Conservation (phyloP, 2,113 vertebrate species). For the Silurus meridionalis region DNA sequence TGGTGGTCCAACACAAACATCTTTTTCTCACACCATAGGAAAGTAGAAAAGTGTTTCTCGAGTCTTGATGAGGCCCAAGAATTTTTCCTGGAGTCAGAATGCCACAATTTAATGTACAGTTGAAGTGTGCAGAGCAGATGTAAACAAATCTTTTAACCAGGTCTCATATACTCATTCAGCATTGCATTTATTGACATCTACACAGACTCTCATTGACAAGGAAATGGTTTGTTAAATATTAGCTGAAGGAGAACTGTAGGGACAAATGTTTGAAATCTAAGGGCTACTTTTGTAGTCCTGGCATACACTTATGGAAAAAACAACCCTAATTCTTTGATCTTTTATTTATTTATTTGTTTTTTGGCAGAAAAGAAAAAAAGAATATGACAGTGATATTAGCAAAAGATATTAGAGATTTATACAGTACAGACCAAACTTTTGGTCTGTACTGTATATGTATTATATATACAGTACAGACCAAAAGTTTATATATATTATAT, state of each 20-base stretch:
- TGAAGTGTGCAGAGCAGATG: slow-evolving; percentile 15
- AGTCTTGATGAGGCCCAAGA: slow-evolving; percentile 1
- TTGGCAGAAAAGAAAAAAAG: too few relatives aligned
- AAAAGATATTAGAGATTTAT: slow-evolving; percentile 29
- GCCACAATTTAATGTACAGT: slow-evolving; percentile 20
- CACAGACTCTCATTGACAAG: neutral
- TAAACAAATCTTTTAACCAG: neutral
- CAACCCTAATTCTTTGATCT: slow-evolving; percentile 17
- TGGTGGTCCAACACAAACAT: slow-evolving; percentile 57
- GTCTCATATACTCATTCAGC: neutral
- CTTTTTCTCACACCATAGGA: slow-evolving; percentile 36
- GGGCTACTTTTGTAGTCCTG: slow-evolving; percentile 56
- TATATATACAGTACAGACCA: too few relatives aligned
- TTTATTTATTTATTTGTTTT: slow-evolving; percentile 56
- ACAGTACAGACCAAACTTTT: too few relatives aligned
- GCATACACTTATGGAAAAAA: slow-evolving; percentile 64
- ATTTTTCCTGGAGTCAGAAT: slow-evolving; percentile 18
- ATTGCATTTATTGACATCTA: neutral
- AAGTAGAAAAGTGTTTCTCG: neutral
- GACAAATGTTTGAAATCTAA: slow-evolving; percentile 44
- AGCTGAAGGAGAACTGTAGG: slow-evolving; percentile 7
- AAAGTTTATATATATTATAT: too few relatives aligned
- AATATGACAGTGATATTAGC: slow-evolving; percentile 23
- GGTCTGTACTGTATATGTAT: too few relatives aligned
- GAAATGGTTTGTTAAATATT: slow-evolving; percentile 14